Conservation (phyloP, 2,113 vertebrate genomes). For the Athene noctua region DNA sequence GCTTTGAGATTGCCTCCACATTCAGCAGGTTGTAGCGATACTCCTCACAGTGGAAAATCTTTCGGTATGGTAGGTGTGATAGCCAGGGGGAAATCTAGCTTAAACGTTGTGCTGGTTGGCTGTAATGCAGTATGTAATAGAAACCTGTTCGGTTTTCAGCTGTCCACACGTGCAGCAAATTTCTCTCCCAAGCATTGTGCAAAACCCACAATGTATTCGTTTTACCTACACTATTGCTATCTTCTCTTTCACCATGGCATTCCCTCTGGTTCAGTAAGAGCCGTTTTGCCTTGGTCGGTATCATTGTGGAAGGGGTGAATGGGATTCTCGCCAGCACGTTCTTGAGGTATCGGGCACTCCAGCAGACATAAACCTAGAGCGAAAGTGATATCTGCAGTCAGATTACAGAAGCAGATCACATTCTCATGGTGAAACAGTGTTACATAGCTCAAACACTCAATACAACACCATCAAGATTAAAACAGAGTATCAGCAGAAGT, state of each 20-base stretch:
- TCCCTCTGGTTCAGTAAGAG: background rate
- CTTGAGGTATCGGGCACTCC: background rate
- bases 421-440: background rate
- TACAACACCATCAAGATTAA: background rate
- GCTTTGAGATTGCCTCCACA: background rate
- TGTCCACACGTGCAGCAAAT: background rate
- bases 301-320: rapidly evolving
- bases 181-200: background rate
- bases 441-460: background rate
- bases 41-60: background rate
- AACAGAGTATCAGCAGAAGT: background rate
- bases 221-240: background rate
- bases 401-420: background rate
- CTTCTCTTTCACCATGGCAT: rapidly evolving
- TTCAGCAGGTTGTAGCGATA: background rate
- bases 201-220: rapidly evolving
- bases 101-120: background rate
- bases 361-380: background rate
- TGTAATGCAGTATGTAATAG: background rate
- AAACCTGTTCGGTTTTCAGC: background rate
- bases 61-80: background rate
- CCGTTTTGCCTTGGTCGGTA: rapidly evolving
- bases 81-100: background rate
- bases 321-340: rapidly evolving
- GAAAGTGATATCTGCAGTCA: background rate